Evolutionary conservation across 2,113 vertebrate species (phyloP).

Genomic region (Takifugu bimaculatus): DNA sequence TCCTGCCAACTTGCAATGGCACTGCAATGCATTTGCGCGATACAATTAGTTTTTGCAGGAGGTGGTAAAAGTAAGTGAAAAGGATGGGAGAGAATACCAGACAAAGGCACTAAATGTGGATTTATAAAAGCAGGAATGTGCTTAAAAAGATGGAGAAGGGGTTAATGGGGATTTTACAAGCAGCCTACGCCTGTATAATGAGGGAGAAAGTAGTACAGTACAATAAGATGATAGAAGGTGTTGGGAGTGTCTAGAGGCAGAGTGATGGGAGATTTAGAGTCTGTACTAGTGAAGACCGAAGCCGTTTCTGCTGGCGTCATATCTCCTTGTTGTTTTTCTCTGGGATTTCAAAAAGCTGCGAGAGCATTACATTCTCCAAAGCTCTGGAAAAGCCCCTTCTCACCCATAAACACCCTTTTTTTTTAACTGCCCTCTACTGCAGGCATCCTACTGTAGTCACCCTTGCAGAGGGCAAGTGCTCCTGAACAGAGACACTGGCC

Average conservation of each 20-base stretch:
- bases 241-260: constrained; percentile 12
- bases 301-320: constrained; percentile 40
- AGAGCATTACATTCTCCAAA: constrained; percentile 63
- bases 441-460: constrained; percentile 31
- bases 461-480: constrained; percentile 30
- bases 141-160: constrained; percentile 9
- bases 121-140: constrained; percentile 56
- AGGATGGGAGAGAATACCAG: constrained; percentile 17
- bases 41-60: constrained; percentile 6
- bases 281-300: constrained; percentile 58
- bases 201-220: constrained; percentile 26
- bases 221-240: constrained; percentile 28
- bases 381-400: constrained; percentile 69
- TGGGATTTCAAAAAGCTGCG: constrained; percentile 58
- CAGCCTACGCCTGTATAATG: constrained; percentile 12
- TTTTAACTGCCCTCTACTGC: constrained; percentile 29
- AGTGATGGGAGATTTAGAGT: constrained; percentile 40
- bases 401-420: constrained; percentile 56
- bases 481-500: constrained; percentile 27
- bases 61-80: constrained; percentile 32
- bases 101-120: constrained; percentile 26
- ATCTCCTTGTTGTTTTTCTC: constrained; percentile 14
- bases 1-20: constrained; percentile 34
- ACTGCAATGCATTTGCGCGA: constrained; percentile 28
- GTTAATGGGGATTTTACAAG: constrained; percentile 20